phyloP scores from a whole-genome alignment of 2,113 vertebrate genomes.

The Turdus rufiventris region DNA sequence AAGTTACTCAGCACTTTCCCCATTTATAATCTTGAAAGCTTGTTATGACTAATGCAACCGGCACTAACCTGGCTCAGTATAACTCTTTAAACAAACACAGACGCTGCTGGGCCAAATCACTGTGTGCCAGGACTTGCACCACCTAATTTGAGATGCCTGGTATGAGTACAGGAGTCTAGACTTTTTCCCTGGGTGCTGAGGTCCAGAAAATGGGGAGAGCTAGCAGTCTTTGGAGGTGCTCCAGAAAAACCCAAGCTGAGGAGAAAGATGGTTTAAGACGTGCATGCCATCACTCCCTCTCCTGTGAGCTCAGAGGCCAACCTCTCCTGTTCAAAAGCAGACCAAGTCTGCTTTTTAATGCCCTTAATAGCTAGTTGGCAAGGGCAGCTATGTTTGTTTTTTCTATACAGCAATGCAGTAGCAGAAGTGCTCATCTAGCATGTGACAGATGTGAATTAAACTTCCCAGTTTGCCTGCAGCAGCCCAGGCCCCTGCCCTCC shows the following conservation, averaged over 20 bases:
- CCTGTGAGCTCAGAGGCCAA: not conserved
- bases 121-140: not conserved
- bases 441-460: not conserved
- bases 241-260: not conserved
- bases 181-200: not conserved
- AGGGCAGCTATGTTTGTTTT: not conserved
- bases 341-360: not conserved
- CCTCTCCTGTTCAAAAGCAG: not conserved
- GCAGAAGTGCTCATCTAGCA: not conserved
- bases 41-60: constrained; percentile 62
- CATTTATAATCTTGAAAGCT: constrained; percentile 61
- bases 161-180: not conserved
- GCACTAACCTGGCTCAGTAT: constrained; percentile 43
- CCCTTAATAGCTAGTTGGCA: not conserved
- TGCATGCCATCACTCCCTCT: not conserved
- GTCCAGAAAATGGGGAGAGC: not conserved
- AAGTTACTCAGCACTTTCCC: constrained; percentile 64
- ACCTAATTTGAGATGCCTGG: constrained; percentile 5
- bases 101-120: not conserved
- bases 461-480: not conserved
- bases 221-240: not conserved
- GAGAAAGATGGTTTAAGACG: not conserved
- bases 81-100: constrained; percentile 50
- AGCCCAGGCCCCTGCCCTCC: not conserved
- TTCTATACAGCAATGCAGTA: not conserved